These are phyloP conservation scores for Triplophysa siluroides DNA, from an alignment of 2,113 vertebrate species.

Conservation along the genomic window DNA sequence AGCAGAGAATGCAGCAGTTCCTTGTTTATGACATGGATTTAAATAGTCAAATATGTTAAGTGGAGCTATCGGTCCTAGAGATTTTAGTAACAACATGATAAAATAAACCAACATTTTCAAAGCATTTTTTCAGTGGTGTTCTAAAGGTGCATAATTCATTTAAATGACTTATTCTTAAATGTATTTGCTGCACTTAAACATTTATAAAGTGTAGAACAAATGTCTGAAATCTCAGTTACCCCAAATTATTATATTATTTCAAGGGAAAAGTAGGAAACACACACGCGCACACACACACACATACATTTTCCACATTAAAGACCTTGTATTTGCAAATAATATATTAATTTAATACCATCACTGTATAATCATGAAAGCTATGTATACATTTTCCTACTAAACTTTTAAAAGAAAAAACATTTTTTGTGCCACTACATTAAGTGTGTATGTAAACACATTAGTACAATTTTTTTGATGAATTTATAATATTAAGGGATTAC, in stretches of 20 bases:
- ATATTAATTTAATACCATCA: no score
- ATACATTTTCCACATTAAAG: slow-evolving; percentile 69
- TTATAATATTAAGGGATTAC: background rate
- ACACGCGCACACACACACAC: slow-evolving; percentile 67
- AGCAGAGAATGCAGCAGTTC: no score
- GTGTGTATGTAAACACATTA: background rate
- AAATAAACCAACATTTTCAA: no score
- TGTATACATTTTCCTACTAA: no score
- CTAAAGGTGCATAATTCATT: background rate
- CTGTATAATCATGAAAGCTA: no score
- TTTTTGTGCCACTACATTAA: background rate
- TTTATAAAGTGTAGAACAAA: slow-evolving; percentile 60
- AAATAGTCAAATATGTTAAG: no score
- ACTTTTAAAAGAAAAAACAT: no score
- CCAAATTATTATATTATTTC: slow-evolving; percentile 76
- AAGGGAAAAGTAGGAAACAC: slow-evolving; percentile 53
- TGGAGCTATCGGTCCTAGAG: no score
- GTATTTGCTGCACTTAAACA: slow-evolving; percentile 27
- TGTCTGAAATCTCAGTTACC: slow-evolving; percentile 73
- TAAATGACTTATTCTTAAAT: background rate
- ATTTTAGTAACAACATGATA: no score
- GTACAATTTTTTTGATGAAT: no score
- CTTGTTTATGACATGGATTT: no score
- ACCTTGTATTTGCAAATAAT: slow-evolving; percentile 42
- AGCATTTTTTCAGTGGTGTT: no score